These are phyloP conservation scores for Tribolium castaneum DNA, from an alignment of 1,140 invertebrate genomes.

Conservation along the genomic window DNA sequence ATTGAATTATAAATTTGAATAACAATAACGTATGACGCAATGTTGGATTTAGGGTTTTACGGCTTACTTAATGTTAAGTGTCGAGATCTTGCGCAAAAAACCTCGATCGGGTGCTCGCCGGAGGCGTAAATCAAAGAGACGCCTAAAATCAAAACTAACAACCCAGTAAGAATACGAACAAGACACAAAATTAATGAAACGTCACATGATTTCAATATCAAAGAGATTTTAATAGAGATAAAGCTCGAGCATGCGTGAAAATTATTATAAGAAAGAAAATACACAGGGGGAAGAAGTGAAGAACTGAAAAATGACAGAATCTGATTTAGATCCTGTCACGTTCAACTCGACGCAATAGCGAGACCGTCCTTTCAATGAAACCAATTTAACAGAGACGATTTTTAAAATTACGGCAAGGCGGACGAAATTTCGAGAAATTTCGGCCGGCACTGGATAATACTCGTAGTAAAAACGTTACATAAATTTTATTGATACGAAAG, in stretches of 20 bases:
- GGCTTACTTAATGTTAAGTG: slow-evolving; percentile 43
- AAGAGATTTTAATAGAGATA: slow-evolving; percentile 64
- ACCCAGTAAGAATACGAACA: slow-evolving; percentile 57
- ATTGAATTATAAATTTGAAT: slow-evolving; percentile 64
- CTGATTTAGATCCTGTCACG: slow-evolving; percentile 47
- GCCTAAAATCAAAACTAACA: slow-evolving; percentile 50
- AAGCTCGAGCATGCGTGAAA: slow-evolving; percentile 63
- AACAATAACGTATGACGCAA: slow-evolving; percentile 62
- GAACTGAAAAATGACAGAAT: slow-evolving; percentile 52
- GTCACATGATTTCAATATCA: slow-evolving; percentile 65
- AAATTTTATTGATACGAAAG: no score
- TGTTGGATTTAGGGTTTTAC: slow-evolving; percentile 56
- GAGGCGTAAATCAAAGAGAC: slow-evolving; percentile 39
- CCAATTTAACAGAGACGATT: slow-evolving; percentile 15
- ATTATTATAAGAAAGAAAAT: slow-evolving; percentile 62
- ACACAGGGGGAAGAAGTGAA: slow-evolving; percentile 48
- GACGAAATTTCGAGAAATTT: no score
- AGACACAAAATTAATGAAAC: slow-evolving; percentile 63
- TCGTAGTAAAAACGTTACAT: no score
- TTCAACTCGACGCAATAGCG: slow-evolving; percentile 21
- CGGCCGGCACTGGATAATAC: no score
- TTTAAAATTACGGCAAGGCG: not conserved
- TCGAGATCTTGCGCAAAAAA: not conserved
- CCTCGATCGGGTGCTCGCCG: not conserved
- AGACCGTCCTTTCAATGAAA: slow-evolving; percentile 14